These are phyloP conservation scores for Dicrurus megarhynchus DNA, from an alignment of 2,113 vertebrate species.

Conservation along the genomic window DNA sequence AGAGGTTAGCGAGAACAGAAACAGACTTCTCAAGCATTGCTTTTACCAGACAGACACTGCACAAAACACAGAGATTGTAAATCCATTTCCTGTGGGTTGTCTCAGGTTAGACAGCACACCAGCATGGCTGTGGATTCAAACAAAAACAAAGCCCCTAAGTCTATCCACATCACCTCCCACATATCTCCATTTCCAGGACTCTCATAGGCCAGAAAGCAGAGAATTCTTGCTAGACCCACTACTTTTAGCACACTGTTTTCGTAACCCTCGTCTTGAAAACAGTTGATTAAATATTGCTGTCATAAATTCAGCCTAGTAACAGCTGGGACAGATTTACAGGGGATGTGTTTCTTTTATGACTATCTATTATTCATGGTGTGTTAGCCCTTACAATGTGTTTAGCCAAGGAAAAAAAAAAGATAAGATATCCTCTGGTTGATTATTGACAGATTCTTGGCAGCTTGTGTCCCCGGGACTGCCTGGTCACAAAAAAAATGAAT, in stretches of 20 bases:
- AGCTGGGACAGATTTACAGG: slow-evolving; percentile 64
- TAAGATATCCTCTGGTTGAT: slow-evolving; percentile 63
- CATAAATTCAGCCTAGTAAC: slow-evolving; percentile 64
- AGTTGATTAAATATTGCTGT: slow-evolving; percentile 37
- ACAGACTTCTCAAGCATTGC: not conserved
- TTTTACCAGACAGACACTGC: not conserved
- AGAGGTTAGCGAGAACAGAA: not conserved
- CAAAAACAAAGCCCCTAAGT: not conserved
- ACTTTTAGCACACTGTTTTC: slow-evolving; percentile 2
- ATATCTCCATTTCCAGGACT: not conserved
- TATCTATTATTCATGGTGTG: slow-evolving; percentile 60
- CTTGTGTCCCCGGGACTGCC: not conserved
- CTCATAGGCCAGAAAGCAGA: not conserved
- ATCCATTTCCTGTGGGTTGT: not conserved
- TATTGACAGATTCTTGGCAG: slow-evolving; percentile 66
- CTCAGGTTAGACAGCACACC: not conserved
- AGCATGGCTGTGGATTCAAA: not conserved
- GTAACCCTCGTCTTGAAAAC: slow-evolving; percentile 32
- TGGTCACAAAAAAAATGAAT: slow-evolving; percentile 44
- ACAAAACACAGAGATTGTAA: not conserved
- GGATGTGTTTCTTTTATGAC: slow-evolving; percentile 35
- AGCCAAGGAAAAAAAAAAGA: slow-evolving; percentile 38
- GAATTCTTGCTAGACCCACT: not conserved
- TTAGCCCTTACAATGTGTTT: slow-evolving; percentile 61
- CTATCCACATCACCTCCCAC: not conserved